Evolutionary conservation across 2,888 invertebrate genomes (phyloP), one percentile per base, ranked within the genome.

Genomic region (Synergus gifuensis): DNA sequence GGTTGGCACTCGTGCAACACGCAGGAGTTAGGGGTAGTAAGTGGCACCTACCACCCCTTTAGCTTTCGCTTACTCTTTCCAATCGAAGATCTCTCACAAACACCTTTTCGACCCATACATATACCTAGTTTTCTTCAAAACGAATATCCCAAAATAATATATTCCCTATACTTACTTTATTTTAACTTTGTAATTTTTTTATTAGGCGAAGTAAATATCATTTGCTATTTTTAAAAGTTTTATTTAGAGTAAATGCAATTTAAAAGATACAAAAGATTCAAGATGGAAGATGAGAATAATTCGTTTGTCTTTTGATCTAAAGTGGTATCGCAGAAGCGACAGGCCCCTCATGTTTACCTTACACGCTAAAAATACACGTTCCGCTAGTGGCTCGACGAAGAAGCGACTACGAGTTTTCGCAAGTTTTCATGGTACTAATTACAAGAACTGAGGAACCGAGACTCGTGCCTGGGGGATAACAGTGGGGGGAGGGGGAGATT

Each of bases 401-500:
- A 73, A 73, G 69, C 69, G 49, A 73, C 69, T 73, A 73, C 49
- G 7, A 73, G 69, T 73, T 85, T 85, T 85, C 83, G 83, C 85
- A 88, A 89, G 88, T 89, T 89, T 88, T 85, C 87, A 79, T 79
- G 82, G 85, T 84, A 85, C 88, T 89, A 89, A 90, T 90, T 89
- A 88, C 87, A 78, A 83, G 85, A 83, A 83, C 83, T 82, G 84
- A 87, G 87, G 86, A 86, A 83, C 79, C 79, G 78, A 79, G 76
- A 62, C 64, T 54, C 63, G 66, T 49, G 78, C 14, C 28, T 77
- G 69, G 60, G 58, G 54, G 60, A 46, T 18, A n/a, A 62, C 77
- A 67, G 77, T 62, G 73, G 79, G 64, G 58, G 76, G 49, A 54
- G 82, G 76, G 78, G 83, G 42, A 76, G 80, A 79, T 76, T 83